Percentiles rank a stretch among this genome's conserved stretches.
These are phyloP conservation scores for Betta splendens DNA, from an alignment of 2,797 vertebrate species.

Conservation along the genomic window DNA sequence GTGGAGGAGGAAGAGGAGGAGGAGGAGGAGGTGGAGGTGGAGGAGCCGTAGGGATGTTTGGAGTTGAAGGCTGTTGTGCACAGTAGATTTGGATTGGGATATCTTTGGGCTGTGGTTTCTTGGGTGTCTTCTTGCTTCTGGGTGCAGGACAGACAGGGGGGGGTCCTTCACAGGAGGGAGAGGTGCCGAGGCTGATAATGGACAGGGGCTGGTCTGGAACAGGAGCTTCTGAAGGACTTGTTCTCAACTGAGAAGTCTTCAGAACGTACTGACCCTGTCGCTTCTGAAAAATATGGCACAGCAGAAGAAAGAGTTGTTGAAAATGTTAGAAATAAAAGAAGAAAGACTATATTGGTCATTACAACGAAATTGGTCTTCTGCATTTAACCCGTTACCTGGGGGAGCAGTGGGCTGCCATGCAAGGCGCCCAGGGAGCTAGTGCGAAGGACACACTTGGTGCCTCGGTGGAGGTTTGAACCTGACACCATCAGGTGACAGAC, in stretches of 20 bases:
- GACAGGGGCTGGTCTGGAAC: slow-evolving; percentile 61
- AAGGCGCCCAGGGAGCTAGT: too few relatives aligned
- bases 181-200: slow-evolving; percentile 56
- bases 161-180: slow-evolving; percentile 30
- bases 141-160: slow-evolving; percentile 32
- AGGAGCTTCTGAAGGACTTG: slow-evolving; percentile 24
- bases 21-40: slow-evolving; percentile 32
- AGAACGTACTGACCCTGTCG: slow-evolving; percentile 79
- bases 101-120: slow-evolving; percentile 60
- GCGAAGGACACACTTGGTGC: too few relatives aligned
- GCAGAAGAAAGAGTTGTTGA: not conserved
- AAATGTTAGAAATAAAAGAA: not conserved
- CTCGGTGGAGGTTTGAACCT: too few relatives aligned
- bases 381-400: too few relatives aligned
- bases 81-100: slow-evolving; percentile 77
- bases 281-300: slow-evolving; percentile 66
- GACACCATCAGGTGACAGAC: too few relatives aligned
- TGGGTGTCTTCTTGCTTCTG: slow-evolving; percentile 44
- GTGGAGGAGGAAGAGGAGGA: slow-evolving; percentile 27
- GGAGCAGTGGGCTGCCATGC: too few relatives aligned
- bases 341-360: too few relatives aligned
- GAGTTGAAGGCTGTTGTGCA: slow-evolving; percentile 29
- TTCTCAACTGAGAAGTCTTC: slow-evolving; percentile 76
- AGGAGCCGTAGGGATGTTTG: slow-evolving; percentile 12
- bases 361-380: too few relatives aligned